Evolutionary conservation across 2,797 vertebrate genomes (phyloP), one percentile per base, ranked within the genome.

Genomic region (Pangasius macronema): DNA sequence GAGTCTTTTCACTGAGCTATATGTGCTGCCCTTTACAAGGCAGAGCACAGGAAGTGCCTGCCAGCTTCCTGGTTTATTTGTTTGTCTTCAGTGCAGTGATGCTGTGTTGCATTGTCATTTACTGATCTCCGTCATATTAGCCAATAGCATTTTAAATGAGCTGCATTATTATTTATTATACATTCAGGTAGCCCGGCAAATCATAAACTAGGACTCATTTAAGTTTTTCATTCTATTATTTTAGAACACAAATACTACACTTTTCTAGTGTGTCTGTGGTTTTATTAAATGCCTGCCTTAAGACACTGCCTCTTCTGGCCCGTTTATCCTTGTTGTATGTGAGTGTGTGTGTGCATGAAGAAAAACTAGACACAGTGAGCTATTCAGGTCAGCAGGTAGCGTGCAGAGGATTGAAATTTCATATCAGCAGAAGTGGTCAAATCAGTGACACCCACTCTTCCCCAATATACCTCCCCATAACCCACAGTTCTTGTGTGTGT

Each of bases 351-450:
- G 6, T 42, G 68, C 33, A 70, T 42, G 22, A 72, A 72, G 70
- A 24, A 72, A 72, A 72, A 72, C 39, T 14, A 46, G 10, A 75
- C 22, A 86, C 63, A 70, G 63, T 53, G 22, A 68, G 63, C 76
- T 81, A 86, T 86, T 86, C 85, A 86, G 49, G 65, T 77, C 67
- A 51, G 63, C 24, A 70, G 55, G 75, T 49, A 86, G 63, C 57
- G 63, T 81, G 85, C 51, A 81, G 65, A 81, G 77, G 65, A 86
- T 72, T 82, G 77, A 86, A 86, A 82, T 86, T 81, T 72, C 85
- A 70, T 81, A 81, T 82, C 76, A 72, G 85, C 85, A 72, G 85
- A 86, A 86, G 77, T 81, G 87, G 24, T 75, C 72, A 75, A 51
- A 75, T 75, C 24, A 49, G 24, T 75, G 13, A 51, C 24, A 49